Base-by-base conservation (phyloP, 2,888 invertebrate genomes). In the Meteorus cinctellus region DNA sequence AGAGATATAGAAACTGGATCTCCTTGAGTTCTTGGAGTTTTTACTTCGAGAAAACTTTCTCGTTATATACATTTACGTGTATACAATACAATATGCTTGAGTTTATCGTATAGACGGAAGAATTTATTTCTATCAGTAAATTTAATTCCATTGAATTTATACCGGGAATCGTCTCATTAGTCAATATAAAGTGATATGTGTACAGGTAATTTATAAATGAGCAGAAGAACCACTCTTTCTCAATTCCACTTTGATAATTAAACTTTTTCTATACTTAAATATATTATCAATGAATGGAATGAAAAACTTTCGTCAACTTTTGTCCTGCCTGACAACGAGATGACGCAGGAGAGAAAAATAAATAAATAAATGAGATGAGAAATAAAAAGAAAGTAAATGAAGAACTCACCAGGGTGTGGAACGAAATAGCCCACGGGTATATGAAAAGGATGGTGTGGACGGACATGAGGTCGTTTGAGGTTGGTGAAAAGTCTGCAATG, bases 1-100 rank as follows among this genome's bases (percentile, higher is more conserved):
- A 55, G 55, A 55, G 55, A 55, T 55, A 69, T 36, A 65, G 36
- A 65, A 65, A 65, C 24, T 65, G 36, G 36, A 65, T 65, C 19
- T 24, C 27, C 55, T 55, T 19, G 19, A 55, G 6, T 8, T 55
- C 19, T 19, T 55, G 19, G 8, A 69, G 55, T 19, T 55, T 48
- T 10, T 51, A 55, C 34, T 29, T 6, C 29, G 27, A 29, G n/a
- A 29, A 62, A 62, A 62, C 31, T 34, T 31, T 31, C 24, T 31
- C 10, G n/a, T 31, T 19, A 19, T 19, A 6, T 19, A 55, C 19
- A 55, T 19, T 5, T 19, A 19, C 6, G 14, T 48, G n/a, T 48
- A 16, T n/a, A 24, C 19, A 3, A 55, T 19, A 55, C 8, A 55
- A n/a, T 4, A 55, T n/a, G 55, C 55, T 55, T n/a, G 6, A 8